Conservation (phyloP, 2,113 vertebrate genomes). For the Grammomys surdaster region DNA sequence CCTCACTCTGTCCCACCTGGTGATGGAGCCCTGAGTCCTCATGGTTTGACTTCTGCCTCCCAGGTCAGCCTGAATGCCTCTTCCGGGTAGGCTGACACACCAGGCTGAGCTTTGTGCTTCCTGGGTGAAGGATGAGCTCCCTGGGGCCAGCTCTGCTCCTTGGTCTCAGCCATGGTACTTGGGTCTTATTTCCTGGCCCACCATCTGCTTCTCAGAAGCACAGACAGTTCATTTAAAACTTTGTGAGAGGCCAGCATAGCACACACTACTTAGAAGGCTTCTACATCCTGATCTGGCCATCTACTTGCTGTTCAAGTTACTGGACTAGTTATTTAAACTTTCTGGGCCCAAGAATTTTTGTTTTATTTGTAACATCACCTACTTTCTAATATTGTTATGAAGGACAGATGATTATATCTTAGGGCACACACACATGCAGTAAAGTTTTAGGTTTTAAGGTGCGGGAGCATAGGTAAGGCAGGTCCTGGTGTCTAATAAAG, state of each 20-base stretch:
- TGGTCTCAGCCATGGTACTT: neutral
- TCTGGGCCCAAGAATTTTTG: neutral
- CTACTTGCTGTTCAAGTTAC: conserved; percentile 1
- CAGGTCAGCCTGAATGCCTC: neutral
- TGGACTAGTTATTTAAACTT: neutral
- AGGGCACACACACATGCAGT: too few relatives aligned
- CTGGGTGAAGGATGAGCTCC: neutral
- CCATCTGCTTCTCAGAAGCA: neutral
- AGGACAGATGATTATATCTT: neutral
- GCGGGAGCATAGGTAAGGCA: neutral
- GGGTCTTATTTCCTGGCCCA: accelerated
- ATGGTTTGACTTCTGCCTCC: neutral
- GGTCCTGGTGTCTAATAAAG: neutral
- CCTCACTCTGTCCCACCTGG: neutral
- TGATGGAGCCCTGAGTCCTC: neutral
- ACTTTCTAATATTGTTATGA: neutral
- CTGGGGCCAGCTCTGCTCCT: neutral
- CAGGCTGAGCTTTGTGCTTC: neutral
- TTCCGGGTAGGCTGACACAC: neutral
- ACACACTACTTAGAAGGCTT: neutral
- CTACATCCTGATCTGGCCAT: neutral
- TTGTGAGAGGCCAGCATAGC: neutral
- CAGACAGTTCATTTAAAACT: neutral
- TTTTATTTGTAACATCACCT: neutral
- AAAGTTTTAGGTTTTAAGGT: too few relatives aligned